Evolutionary conservation across 2,888 invertebrate genomes (phyloP).

Genomic region (Polia nebulosa): DNA sequence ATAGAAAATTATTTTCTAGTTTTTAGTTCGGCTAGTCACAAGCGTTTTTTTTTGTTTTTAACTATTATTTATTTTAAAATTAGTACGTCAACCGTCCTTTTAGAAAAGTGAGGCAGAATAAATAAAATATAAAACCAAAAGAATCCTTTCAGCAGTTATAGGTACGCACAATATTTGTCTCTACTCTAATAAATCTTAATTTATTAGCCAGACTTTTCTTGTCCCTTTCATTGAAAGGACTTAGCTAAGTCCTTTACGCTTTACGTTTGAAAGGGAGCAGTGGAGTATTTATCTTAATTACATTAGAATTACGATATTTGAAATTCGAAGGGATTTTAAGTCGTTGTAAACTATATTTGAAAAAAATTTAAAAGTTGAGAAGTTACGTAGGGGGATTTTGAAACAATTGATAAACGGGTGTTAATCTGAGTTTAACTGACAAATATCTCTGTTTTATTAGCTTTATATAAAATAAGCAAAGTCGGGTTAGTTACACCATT

Average conservation of each 20-base stretch:
- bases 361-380: not conserved
- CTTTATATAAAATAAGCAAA: too few relatives aligned
- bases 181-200: conserved; percentile 54
- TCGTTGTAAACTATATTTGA: not conserved
- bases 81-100: too few relatives aligned
- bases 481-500: too few relatives aligned
- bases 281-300: conserved; percentile 31
- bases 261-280: conserved; percentile 15
- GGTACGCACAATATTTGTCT: conserved; percentile 37
- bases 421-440: not conserved
- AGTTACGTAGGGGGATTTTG: not conserved
- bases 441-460: not conserved
- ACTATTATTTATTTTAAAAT: too few relatives aligned
- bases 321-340: not conserved
- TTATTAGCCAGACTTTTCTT: conserved; percentile 44
- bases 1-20: too few relatives aligned
- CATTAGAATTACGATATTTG: not conserved
- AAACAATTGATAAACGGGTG: not conserved
- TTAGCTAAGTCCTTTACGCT: conserved; percentile 27
- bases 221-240: conserved; percentile 45
- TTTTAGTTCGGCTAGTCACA: too few relatives aligned
- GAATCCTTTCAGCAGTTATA: conserved; percentile 9
- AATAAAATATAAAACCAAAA: conserved; percentile 34
- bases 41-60: too few relatives aligned
- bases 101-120: not conserved